phyloP scores from a whole-genome alignment of 2,888 invertebrate genomes.

The Urechis unicinctus region DNA sequence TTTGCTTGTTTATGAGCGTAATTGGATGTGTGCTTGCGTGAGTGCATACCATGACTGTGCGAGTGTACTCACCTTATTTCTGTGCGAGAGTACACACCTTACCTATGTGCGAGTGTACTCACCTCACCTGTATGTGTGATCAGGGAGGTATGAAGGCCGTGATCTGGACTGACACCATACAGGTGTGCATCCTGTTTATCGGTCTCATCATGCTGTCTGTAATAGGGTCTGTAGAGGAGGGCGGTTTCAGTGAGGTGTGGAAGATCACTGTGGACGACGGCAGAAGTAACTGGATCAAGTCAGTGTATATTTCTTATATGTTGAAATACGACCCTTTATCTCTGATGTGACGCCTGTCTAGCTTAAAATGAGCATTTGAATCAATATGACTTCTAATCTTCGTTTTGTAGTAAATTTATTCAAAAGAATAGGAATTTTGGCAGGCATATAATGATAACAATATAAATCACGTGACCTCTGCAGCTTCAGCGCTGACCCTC shows the following conservation, averaged over 20 bases:
- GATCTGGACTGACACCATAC: conserved; percentile 15
- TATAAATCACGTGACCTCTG: too few relatives aligned
- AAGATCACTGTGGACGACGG: conserved; percentile 29
- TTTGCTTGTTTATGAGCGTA: too few relatives aligned
- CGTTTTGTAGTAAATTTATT: too few relatives aligned
- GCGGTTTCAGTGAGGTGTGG: conserved; percentile 34
- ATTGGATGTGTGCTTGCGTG: too few relatives aligned
- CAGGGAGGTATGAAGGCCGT: conserved; percentile 20
- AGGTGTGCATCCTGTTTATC: conserved; percentile 14
- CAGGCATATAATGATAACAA: too few relatives aligned
- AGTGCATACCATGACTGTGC: too few relatives aligned
- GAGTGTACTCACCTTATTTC: too few relatives aligned
- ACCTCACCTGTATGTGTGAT: too few relatives aligned
- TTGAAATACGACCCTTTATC: not conserved
- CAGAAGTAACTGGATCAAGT: conserved; percentile 37
- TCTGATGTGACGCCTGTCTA: not conserved
- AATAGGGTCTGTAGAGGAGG: conserved; percentile 36
- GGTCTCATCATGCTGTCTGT: conserved; percentile 27
- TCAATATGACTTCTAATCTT: not conserved
- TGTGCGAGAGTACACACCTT: too few relatives aligned
- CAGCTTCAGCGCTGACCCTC: conserved; percentile 10
- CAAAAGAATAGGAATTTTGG: too few relatives aligned
- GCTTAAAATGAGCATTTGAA: not conserved
- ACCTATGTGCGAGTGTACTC: too few relatives aligned
- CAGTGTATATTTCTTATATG: conserved; percentile 12